A percentile compares a stretch with the other conserved stretches of the same genome.
phyloP scores from a whole-genome alignment of 2,113 vertebrate genomes.

The Colossoma macropomum region DNA sequence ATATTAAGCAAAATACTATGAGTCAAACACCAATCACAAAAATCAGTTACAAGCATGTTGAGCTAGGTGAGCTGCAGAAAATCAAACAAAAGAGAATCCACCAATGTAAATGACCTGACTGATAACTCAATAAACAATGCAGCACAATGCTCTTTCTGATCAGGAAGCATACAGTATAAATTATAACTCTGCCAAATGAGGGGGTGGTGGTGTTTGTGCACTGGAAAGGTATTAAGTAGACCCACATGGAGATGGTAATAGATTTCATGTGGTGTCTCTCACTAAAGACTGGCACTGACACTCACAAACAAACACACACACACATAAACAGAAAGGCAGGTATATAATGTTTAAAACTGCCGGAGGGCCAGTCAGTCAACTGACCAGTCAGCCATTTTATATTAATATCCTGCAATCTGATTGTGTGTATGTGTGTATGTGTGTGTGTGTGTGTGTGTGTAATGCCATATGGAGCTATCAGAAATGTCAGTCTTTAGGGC shows the following conservation, averaged over 20 bases:
- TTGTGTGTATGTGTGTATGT: background rate
- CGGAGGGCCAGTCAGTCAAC: background rate
- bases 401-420: background rate
- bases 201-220: constrained; percentile 12
- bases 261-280: constrained; percentile 34
- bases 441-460: constrained; percentile 6
- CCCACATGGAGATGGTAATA: constrained; percentile 29
- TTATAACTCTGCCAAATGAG: background rate
- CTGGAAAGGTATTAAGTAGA: constrained; percentile 10
- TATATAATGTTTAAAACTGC: constrained; percentile 16
- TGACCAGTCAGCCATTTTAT: constrained; percentile 20
- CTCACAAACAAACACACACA: constrained; percentile 16
- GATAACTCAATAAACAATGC: background rate
- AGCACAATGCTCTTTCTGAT: background rate
- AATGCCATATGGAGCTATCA: constrained; percentile 17
- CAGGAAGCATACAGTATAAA: background rate
- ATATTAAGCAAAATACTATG: too few relatives aligned
- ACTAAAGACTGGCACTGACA: constrained; percentile 8
- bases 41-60: too few relatives aligned
- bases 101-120: background rate
- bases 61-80: background rate
- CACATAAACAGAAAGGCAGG: background rate
- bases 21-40: too few relatives aligned
- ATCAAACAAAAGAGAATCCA: background rate
- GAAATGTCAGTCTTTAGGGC: constrained; percentile 5